phyloP scores from a whole-genome alignment of 2,797 vertebrate species.

The Brachymystax lenok region DNA sequence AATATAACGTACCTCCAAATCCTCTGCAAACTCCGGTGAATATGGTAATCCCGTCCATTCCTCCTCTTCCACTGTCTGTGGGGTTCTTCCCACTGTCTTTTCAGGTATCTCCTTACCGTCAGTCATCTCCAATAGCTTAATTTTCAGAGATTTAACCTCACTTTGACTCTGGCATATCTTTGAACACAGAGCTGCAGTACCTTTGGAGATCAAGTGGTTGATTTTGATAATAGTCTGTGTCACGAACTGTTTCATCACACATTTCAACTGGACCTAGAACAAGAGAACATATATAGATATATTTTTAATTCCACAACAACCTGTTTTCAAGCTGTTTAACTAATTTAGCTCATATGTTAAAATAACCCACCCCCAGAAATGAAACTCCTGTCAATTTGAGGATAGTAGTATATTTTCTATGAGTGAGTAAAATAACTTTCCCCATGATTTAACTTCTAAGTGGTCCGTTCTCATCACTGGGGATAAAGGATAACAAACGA shows the following conservation, averaged over 20 bases:
- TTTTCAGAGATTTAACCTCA: not conserved
- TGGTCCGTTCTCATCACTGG: too few species aligned
- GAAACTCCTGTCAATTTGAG: too few species aligned
- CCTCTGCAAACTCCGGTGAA: not conserved
- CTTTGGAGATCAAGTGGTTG: not conserved
- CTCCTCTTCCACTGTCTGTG: not conserved
- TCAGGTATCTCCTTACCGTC: not conserved
- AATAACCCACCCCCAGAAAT: too few species aligned
- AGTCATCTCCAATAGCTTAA: not conserved
- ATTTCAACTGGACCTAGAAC: not conserved
- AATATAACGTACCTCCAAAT: not conserved
- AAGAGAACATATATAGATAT: not conserved
- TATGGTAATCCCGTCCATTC: not conserved
- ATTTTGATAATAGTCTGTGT: not conserved
- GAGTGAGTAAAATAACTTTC: too few species aligned
- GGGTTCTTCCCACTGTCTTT: not conserved
- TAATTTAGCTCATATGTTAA: too few species aligned
- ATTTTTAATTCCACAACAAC: not conserved
- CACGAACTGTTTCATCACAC: not conserved
- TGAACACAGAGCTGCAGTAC: not conserved
- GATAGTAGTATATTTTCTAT: too few species aligned
- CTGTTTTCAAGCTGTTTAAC: not conserved
- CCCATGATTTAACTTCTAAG: too few species aligned
- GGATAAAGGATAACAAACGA: too few species aligned
- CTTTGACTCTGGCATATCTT: not conserved